These are phyloP conservation scores for Syngnathus acus DNA, from an alignment of 2,797 vertebrate genomes.

Conservation along the genomic window DNA sequence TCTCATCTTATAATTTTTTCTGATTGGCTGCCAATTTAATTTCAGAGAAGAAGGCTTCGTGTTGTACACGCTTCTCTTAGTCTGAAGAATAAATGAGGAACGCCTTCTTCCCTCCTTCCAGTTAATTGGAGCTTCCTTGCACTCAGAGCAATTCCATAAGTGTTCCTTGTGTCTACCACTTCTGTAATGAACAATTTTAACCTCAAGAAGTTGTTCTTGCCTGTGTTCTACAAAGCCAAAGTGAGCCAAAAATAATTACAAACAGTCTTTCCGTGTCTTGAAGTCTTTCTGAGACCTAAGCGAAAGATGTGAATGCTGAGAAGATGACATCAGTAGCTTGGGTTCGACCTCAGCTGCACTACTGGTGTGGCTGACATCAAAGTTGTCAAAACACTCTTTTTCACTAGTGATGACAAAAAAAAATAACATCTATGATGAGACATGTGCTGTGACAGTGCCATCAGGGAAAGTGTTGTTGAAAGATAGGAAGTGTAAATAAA, in stretches of 20 bases:
- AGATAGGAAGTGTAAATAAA: constrained; percentile 2
- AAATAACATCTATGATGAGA: neutral
- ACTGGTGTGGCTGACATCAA: neutral
- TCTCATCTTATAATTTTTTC: neutral
- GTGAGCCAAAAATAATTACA: neutral
- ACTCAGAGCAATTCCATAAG: neutral
- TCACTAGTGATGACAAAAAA: neutral
- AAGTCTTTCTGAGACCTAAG: neutral
- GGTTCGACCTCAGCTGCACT: neutral
- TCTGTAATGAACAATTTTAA: neutral
- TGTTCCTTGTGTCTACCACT: neutral
- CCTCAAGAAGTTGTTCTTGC: neutral
- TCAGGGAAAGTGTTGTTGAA: neutral
- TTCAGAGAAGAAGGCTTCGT: neutral
- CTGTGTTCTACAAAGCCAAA: neutral
- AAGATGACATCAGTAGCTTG: neutral
- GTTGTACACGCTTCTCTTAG: neutral
- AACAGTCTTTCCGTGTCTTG: neutral
- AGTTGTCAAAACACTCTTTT: constrained; percentile 5
- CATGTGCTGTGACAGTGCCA: constrained; percentile 3
- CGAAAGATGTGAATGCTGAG: neutral
- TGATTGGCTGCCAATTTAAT: neutral
- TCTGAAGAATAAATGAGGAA: neutral
- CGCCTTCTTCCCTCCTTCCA: neutral
- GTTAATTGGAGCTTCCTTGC: neutral